These are phyloP conservation scores for Calliopum simillimum DNA, from an alignment of 2,888 invertebrate species.

Conservation along the genomic window DNA sequence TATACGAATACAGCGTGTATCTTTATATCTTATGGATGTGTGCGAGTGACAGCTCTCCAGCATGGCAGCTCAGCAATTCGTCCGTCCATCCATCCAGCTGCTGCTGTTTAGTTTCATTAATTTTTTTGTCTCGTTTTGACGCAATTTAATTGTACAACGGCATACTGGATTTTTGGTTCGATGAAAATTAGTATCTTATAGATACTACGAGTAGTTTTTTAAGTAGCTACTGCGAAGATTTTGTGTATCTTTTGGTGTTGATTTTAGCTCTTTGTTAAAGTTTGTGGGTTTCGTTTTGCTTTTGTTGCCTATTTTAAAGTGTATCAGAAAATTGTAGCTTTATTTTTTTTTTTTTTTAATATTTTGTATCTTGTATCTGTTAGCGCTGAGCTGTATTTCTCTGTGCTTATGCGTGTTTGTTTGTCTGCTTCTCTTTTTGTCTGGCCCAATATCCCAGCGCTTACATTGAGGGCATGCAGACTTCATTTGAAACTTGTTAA, in stretches of 20 bases:
- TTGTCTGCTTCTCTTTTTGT: not conserved
- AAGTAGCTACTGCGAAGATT: constrained; percentile 19
- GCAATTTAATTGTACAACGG: constrained; percentile 13
- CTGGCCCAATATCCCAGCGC: not conserved
- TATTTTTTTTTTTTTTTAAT: not conserved
- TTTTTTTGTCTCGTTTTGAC: constrained; percentile 15
- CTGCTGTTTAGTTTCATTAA: not conserved
- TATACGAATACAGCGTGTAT: constrained; percentile 15
- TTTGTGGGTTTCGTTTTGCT: not conserved
- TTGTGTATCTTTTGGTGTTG: not conserved
- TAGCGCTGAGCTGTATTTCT: not conserved
- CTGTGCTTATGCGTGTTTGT: no score
- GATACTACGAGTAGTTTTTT: constrained; percentile 16
- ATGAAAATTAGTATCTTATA: constrained; percentile 14
- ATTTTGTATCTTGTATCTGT: not conserved
- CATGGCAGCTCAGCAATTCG: constrained; percentile 25
- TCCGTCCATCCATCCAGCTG: not conserved
- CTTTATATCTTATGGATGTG: not conserved
- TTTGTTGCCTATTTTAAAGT: not conserved
- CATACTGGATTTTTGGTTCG: constrained; percentile 18
- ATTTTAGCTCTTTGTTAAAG: not conserved
- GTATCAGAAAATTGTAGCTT: not conserved
- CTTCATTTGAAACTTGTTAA: constrained; percentile 53
- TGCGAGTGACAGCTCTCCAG: not conserved
- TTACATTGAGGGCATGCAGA: constrained; percentile 34